These are phyloP conservation scores for Noturus placidus DNA, from an alignment of 2,113 vertebrate species.

Conservation along the genomic window DNA sequence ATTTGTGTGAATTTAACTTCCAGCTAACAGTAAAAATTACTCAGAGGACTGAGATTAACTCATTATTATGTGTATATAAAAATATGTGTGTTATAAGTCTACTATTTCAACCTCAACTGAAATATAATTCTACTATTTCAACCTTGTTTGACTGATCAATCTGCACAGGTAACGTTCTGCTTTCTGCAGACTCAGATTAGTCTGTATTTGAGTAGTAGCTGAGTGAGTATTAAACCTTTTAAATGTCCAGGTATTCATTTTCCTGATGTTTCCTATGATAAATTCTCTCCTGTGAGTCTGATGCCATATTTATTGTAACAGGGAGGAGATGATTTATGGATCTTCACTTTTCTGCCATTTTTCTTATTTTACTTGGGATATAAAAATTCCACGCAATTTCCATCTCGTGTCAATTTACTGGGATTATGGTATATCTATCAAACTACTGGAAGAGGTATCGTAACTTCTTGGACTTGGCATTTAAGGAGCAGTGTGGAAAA, in stretches of 20 bases:
- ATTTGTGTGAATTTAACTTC: neutral
- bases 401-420: conserved; percentile 53
- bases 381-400: conserved; percentile 51
- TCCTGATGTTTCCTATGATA: conserved; percentile 55
- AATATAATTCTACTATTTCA: neutral
- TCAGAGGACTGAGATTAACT: neutral
- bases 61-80: neutral
- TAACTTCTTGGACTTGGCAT: conserved; percentile 7
- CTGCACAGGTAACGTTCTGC: neutral
- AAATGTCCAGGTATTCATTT: conserved; percentile 48
- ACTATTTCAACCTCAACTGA: neutral
- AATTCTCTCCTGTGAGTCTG: conserved; percentile 42
- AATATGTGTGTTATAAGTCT: too few relatives aligned
- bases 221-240: conserved; percentile 37
- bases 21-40: neutral
- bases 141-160: neutral
- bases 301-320: conserved; percentile 44
- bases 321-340: conserved; percentile 53
- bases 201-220: conserved; percentile 15
- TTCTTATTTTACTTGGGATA: conserved; percentile 56
- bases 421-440: conserved; percentile 58
- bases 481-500: conserved; percentile 39
- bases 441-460: conserved; percentile 36
- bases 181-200: neutral
- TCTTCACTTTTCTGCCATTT: conserved; percentile 47